Percentiles rank a stretch among this genome's conserved stretches.
Conservation (phyloP, 2,888 invertebrate species). For the Machimus rusticus region DNA sequence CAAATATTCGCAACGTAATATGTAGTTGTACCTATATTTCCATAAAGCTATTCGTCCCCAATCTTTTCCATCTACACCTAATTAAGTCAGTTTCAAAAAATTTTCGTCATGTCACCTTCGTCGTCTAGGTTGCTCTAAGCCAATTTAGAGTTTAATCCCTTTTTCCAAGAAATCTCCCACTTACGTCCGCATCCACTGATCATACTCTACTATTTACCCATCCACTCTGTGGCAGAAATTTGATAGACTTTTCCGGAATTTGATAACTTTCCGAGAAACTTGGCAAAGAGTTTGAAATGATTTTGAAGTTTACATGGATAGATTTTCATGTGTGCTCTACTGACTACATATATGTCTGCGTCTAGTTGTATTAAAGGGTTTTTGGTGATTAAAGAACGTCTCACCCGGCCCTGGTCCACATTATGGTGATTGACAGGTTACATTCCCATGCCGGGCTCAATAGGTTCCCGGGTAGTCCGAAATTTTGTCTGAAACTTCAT, state of each 20-base stretch:
- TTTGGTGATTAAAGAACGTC: not conserved
- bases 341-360: too few species aligned
- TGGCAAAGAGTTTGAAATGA: not conserved
- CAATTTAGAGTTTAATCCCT: not conserved
- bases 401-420: not conserved
- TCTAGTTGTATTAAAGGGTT: too few species aligned
- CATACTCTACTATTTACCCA: not conserved
- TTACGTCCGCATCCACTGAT: not conserved
- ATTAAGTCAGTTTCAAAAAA: not conserved
- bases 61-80: not conserved
- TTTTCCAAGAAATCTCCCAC: not conserved
- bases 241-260: not conserved
- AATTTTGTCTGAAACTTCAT: not conserved
- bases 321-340: too few species aligned
- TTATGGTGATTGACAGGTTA: not conserved
- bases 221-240: not conserved
- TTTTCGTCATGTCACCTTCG: not conserved
- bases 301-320: not conserved
- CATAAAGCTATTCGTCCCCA: not conserved
- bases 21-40: not conserved
- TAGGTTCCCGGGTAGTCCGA: not conserved
- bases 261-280: not conserved
- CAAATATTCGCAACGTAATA: too few species aligned
- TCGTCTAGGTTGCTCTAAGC: not conserved
- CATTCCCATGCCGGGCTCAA: not conserved